phyloP scores from a whole-genome alignment of 2,113 vertebrate genomes.

The Dryoscopus gambensis region DNA sequence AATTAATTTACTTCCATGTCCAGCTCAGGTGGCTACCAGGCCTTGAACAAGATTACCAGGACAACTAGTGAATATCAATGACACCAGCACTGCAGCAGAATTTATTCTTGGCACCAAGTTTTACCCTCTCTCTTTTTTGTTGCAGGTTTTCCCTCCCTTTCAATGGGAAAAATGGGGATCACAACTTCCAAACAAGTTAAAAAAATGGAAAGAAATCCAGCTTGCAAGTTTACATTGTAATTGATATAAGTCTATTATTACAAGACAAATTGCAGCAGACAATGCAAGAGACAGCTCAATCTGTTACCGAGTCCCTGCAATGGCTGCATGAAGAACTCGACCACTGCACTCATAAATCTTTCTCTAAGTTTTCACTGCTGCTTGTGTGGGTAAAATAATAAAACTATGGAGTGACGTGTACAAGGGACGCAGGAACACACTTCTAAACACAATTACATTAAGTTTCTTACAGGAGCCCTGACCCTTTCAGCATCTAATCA shows the following conservation, averaged over 20 bases:
- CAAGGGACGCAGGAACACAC: background rate
- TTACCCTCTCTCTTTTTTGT: background rate
- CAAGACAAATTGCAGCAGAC: constrained; percentile 40
- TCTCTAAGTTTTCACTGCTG: background rate
- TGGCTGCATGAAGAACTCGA: background rate
- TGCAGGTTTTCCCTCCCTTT: background rate
- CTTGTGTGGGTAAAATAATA: constrained; percentile 35
- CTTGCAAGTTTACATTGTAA: constrained; percentile 18
- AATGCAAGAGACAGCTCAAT: constrained; percentile 51
- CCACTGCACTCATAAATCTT: constrained; percentile 26
- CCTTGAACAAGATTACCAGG: background rate
- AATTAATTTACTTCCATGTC: background rate
- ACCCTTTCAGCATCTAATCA: background rate
- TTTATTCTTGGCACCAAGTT: background rate
- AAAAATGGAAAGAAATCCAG: background rate
- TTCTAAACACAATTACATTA: background rate
- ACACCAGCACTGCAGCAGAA: background rate
- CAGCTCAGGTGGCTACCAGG: constrained; percentile 32
- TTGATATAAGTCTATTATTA: constrained; percentile 42
- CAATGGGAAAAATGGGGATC: background rate
- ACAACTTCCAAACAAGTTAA: background rate
- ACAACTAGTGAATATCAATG: background rate
- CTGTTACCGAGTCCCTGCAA: constrained; percentile 40
- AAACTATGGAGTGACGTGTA: background rate
- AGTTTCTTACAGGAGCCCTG: background rate